Evolutionary conservation across 2,888 invertebrate species (phyloP), one percentile per base, ranked within the genome.

Genomic region (Nasonia oneida): DNA sequence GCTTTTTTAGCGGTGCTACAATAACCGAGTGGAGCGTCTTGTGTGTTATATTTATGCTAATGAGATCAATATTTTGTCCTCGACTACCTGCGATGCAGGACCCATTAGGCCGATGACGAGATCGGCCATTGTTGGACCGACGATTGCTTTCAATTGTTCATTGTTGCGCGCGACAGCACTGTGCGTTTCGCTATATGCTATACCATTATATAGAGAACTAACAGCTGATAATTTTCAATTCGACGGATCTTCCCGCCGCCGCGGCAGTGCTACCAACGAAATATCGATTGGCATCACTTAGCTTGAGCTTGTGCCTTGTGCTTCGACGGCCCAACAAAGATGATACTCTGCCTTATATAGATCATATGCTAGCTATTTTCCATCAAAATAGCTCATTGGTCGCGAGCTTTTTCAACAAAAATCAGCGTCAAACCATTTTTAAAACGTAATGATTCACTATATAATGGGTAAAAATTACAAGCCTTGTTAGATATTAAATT

Each of bases 181-280:
- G 4, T 53, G 18, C n/a, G n/a, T 61, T n/a, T 8, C 8, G 57
- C 57, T 61, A 39, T 61, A 57, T 18, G 57, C 3, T 4, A 15
- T 53, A 53, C 50, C 14, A 29, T 29, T 29, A 29, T 42, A 42
- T 6, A 42, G 42, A 5, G 10, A 42, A 42, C 0, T 42, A 47
- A 70, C 76, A 83, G 73, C 78, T 73, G 78, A 77, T 70, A 4
- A 64, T 81, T 81, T 75, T n/a, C n/a, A 75, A 75, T 39, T 18
- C 57, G 47, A 64, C 64, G 12, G n/a, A 42, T n/a, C 53, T 4
- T 76, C 47, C 29, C 57, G 23, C 50, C 37, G 57, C 53, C 4
- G 15, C 4, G 8, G 15, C 83, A 77, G n/a, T 73, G 73, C 23
- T 42, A 15, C 83, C 83, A 84, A 84, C 64, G 5, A 1, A 29